Percentiles rank a stretch among this genome's conserved stretches.
These are phyloP conservation scores for Myrmophylax atrothorax DNA, from an alignment of 2,113 vertebrate genomes.

Conservation along the genomic window DNA sequence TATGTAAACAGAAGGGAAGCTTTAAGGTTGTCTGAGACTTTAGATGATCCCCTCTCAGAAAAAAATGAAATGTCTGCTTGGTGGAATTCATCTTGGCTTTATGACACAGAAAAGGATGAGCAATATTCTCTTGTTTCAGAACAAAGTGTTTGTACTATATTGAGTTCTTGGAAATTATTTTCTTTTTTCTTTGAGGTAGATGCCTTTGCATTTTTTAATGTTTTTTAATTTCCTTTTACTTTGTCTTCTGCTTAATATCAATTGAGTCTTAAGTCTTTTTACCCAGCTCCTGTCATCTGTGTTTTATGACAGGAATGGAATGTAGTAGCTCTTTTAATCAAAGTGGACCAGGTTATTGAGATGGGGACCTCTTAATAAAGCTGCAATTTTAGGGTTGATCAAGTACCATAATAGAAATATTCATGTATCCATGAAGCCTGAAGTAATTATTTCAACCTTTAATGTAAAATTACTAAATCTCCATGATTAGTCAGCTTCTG, in stretches of 20 bases:
- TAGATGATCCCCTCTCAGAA: not conserved
- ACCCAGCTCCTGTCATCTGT: not conserved
- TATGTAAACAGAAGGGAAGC: not conserved
- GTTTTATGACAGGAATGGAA: slow-evolving; percentile 5
- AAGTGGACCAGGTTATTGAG: not conserved
- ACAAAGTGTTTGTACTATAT: not conserved
- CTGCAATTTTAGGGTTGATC: slow-evolving; percentile 42
- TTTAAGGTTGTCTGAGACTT: not conserved
- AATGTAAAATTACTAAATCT: slow-evolving; percentile 8
- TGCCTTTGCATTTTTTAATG: not conserved
- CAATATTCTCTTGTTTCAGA: not conserved
- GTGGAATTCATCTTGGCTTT: not conserved
- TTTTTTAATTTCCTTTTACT: not conserved
- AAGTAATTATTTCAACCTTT: slow-evolving; percentile 43
- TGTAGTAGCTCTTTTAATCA: not conserved
- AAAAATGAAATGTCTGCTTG: not conserved
- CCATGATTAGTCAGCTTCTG: not conserved
- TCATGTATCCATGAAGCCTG: slow-evolving; percentile 27
- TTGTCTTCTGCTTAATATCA: not conserved
- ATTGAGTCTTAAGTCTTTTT: not conserved
- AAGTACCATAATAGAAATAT: slow-evolving; percentile 53
- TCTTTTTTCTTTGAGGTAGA: not conserved
- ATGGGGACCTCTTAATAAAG: slow-evolving; percentile 26
- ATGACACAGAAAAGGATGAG: not conserved
- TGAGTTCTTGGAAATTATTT: not conserved